These are phyloP conservation scores for Myocastor coypus DNA, from an alignment of 2,113 vertebrate genomes.

Conservation along the genomic window DNA sequence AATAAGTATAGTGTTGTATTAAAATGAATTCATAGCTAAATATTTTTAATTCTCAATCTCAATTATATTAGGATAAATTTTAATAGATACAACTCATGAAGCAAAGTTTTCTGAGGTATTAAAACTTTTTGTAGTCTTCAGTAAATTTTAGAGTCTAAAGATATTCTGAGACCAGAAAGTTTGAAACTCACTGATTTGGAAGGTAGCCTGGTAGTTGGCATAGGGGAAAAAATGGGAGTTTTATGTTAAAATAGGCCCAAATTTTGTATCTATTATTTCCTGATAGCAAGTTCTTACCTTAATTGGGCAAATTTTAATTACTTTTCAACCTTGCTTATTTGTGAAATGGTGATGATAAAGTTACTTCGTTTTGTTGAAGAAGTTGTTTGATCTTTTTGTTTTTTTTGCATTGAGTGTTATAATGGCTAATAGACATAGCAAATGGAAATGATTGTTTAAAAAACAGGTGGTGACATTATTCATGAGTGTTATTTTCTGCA, in stretches of 20 bases:
- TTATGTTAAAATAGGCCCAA: fast-evolving
- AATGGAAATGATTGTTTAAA: not conserved
- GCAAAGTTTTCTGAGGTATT: not conserved
- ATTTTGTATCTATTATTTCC: not conserved
- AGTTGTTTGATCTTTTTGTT: not conserved
- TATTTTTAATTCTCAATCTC: constrained; percentile 8
- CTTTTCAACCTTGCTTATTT: not conserved
- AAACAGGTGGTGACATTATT: not conserved
- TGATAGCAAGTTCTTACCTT: not conserved
- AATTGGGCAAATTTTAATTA: not conserved
- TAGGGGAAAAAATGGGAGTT: too few relatives aligned
- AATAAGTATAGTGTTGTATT: not conserved
- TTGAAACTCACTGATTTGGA: not conserved
- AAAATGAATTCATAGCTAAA: not conserved
- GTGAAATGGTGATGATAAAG: not conserved
- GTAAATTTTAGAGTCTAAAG: not conserved
- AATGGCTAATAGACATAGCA: not conserved
- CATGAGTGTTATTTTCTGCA: not conserved
- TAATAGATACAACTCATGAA: not conserved
- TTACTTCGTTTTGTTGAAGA: not conserved
- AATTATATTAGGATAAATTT: not conserved
- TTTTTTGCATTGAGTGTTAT: constrained; percentile 7
- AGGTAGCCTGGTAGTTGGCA: fast-evolving
- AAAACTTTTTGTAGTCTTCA: not conserved
- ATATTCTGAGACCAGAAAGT: too few relatives aligned